Evolutionary conservation across 2,113 vertebrate species (phyloP).

Genomic region (Australoheros scitulus): DNA sequence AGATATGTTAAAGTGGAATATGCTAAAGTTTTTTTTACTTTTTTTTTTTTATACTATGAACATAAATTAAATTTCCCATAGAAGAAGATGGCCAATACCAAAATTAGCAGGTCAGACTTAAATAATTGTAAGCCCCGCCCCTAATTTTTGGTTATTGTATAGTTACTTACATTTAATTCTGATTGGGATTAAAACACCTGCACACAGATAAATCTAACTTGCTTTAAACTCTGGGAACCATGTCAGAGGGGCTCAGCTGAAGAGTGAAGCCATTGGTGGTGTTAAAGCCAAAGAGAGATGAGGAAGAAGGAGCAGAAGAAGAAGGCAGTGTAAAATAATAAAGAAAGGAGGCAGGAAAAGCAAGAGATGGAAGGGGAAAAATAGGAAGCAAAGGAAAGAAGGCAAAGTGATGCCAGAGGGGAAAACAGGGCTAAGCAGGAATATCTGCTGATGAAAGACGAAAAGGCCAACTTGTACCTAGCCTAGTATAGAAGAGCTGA

Average conservation of each 20-base stretch:
- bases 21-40: no score
- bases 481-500: conserved; percentile 41
- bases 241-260: conserved; percentile 5
- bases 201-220: not conserved
- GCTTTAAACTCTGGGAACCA: not conserved
- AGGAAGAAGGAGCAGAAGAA: not conserved
- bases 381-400: conserved; percentile 22
- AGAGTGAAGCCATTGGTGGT: not conserved
- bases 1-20: no score
- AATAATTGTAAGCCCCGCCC: no score
- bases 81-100: no score
- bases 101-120: no score
- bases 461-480: conserved; percentile 53
- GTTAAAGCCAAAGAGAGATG: not conserved
- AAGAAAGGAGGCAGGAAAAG: not conserved
- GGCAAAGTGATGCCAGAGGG: conserved; percentile 50
- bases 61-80: no score
- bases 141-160: no score
- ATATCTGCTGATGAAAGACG: conserved; percentile 67
- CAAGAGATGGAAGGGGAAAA: not conserved
- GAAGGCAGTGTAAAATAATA: not conserved
- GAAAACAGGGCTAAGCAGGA: conserved; percentile 39
- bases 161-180: not conserved
- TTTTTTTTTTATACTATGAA: no score
- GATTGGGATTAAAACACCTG: not conserved